phyloP scores from a whole-genome alignment of 2,797 vertebrate species.

The Aythya fuligula region DNA sequence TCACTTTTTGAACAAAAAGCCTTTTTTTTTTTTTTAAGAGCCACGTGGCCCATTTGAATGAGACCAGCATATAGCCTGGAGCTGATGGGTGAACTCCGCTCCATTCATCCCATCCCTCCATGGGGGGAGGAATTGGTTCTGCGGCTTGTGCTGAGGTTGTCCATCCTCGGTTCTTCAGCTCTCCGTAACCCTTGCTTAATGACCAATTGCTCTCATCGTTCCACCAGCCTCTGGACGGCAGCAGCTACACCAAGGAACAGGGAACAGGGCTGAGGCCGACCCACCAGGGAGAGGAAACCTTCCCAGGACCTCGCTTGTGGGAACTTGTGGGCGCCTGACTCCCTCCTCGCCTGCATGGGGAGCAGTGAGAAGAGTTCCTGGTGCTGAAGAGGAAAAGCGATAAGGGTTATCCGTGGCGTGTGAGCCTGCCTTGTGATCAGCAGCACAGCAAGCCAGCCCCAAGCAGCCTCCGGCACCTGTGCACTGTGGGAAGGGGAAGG shows the following conservation, averaged over 20 bases:
- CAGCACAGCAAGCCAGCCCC: background rate
- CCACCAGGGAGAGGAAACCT: background rate
- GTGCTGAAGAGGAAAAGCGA: background rate
- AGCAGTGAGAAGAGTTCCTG: background rate
- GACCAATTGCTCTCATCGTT: rapidly evolving
- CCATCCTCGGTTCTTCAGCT: background rate
- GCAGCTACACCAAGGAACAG: too few relatives aligned
- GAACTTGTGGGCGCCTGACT: background rate
- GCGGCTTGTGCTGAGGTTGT: background rate
- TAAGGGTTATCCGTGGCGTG: background rate
- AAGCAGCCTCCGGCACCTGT: background rate
- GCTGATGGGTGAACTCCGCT: background rate
- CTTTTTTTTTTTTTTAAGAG: background rate
- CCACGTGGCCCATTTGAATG: background rate
- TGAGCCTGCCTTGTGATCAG: background rate
- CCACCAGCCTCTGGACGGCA: background rate
- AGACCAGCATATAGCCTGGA: background rate
- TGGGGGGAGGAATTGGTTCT: background rate
- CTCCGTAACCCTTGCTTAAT: background rate
- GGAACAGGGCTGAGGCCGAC: background rate
- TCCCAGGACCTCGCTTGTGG: background rate
- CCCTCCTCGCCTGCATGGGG: background rate
- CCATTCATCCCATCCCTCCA: background rate
- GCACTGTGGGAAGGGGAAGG: background rate
- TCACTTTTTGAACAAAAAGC: slow-evolving; percentile 49